These are phyloP conservation scores for Cataglyphis hispanica DNA, from an alignment of 1,140 invertebrate genomes.

Conservation along the genomic window DNA sequence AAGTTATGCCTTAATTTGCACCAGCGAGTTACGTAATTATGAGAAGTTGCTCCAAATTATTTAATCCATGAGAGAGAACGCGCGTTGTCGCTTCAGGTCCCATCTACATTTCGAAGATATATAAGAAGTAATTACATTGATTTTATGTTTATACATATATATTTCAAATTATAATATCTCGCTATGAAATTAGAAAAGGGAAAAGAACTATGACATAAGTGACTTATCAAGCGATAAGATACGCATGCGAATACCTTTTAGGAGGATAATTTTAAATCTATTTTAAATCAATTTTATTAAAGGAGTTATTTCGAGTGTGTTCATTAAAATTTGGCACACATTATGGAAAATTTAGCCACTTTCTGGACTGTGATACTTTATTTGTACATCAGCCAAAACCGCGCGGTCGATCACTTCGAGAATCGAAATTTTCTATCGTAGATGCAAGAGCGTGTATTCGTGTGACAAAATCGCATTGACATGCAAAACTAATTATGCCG, in stretches of 20 bases:
- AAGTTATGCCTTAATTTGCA: slow-evolving; percentile 51
- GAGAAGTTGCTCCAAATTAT: slow-evolving; percentile 51
- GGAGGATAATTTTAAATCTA: not conserved
- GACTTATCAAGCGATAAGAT: not conserved
- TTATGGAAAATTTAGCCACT: not conserved
- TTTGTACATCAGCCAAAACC: slow-evolving; percentile 38
- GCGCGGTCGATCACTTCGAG: slow-evolving; percentile 43
- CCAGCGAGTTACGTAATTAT: slow-evolving; percentile 53
- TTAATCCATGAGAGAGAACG: slow-evolving; percentile 54
- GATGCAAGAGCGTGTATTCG: slow-evolving; percentile 11
- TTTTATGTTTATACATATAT: not conserved
- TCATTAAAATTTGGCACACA: slow-evolving; percentile 36
- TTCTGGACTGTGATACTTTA: slow-evolving; percentile 24
- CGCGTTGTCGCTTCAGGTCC: slow-evolving; percentile 8
- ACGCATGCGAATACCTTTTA: not conserved
- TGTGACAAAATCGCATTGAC: slow-evolving; percentile 41
- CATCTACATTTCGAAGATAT: slow-evolving; percentile 38
- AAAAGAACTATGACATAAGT: not conserved
- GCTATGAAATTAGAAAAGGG: not conserved
- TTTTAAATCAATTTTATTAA: slow-evolving; percentile 26
- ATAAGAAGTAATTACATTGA: slow-evolving; percentile 9
- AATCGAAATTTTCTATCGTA: slow-evolving; percentile 13
- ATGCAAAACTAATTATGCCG: slow-evolving; percentile 10
- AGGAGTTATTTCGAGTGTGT: not conserved
- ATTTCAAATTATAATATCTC: slow-evolving; percentile 4